These are phyloP conservation scores for Caenorhabditis sp. DNA, from an alignment of 2,888 invertebrate genomes.

Conservation along the genomic window DNA sequence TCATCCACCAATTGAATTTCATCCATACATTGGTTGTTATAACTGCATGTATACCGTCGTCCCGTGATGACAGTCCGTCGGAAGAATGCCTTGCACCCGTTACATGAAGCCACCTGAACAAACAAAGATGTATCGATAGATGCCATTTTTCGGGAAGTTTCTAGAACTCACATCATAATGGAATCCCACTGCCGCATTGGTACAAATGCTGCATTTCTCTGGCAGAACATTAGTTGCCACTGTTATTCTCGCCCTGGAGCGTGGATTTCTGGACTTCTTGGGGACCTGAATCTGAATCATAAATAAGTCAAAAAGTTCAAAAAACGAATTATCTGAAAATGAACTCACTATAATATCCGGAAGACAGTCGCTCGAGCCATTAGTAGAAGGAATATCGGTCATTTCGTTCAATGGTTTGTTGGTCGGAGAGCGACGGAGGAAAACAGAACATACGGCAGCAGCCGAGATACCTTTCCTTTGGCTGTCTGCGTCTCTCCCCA, in stretches of 20 bases:
- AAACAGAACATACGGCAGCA: neutral
- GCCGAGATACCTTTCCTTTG: too few relatives aligned
- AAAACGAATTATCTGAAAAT: too few relatives aligned
- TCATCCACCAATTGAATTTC: too few relatives aligned
- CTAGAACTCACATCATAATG: conserved; percentile 67
- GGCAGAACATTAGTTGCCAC: conserved; percentile 27
- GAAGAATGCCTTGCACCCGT: conserved; percentile 64
- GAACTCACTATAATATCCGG: conserved; percentile 16
- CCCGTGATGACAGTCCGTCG: conserved; percentile 47
- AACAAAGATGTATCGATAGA: neutral
- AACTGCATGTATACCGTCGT: conserved; percentile 19
- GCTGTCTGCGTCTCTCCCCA: too few relatives aligned
- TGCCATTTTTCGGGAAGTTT: too few relatives aligned
- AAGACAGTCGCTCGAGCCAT: neutral
- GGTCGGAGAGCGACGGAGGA: too few relatives aligned
- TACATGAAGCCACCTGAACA: conserved; percentile 64
- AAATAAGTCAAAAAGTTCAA: too few relatives aligned
- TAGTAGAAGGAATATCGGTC: neutral
- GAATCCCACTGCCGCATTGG: conserved; percentile 66
- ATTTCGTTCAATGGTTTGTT: neutral
- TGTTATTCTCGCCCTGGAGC: neutral
- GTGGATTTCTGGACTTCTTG: neutral
- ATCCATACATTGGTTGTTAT: conserved; percentile 43
- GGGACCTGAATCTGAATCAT: neutral
- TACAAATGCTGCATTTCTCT: conserved; percentile 63